These are phyloP conservation scores for Clangula hyemalis DNA, from an alignment of 2,797 vertebrate species.

Conservation along the genomic window DNA sequence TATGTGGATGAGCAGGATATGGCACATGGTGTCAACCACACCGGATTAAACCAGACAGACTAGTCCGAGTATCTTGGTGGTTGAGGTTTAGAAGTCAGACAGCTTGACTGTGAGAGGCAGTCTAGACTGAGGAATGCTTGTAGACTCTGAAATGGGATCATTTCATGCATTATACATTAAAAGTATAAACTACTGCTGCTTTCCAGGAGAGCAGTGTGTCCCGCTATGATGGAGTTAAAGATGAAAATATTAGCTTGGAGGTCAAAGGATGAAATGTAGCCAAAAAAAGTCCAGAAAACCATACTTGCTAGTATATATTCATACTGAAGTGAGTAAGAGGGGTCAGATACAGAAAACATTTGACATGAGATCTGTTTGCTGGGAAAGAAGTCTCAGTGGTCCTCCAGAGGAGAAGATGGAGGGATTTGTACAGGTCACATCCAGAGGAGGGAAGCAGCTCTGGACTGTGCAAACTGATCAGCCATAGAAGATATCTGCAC, in stretches of 20 bases:
- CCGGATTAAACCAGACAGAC: neutral
- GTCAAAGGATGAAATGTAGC: neutral
- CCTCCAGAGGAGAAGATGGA: neutral
- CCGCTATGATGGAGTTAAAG: neutral
- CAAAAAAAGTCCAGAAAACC: neutral
- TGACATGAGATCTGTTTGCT: neutral
- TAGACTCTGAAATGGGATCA: neutral
- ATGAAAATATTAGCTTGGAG: neutral
- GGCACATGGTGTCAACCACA: neutral
- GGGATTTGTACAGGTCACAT: neutral
- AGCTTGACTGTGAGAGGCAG: neutral
- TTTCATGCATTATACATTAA: conserved; percentile 10
- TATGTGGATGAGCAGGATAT: neutral
- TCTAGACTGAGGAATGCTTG: neutral
- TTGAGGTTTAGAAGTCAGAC: neutral
- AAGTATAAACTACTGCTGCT: neutral
- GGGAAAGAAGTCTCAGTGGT: neutral
- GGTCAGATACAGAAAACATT: neutral
- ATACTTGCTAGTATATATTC: neutral
- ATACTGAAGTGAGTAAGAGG: neutral
- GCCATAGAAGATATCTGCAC: neutral
- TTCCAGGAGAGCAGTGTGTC: neutral
- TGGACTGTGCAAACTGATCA: neutral
- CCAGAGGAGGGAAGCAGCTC: neutral
- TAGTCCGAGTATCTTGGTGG: neutral